These are phyloP conservation scores for Athrips mouffetella DNA, from an alignment of 2,888 invertebrate species.

Conservation along the genomic window DNA sequence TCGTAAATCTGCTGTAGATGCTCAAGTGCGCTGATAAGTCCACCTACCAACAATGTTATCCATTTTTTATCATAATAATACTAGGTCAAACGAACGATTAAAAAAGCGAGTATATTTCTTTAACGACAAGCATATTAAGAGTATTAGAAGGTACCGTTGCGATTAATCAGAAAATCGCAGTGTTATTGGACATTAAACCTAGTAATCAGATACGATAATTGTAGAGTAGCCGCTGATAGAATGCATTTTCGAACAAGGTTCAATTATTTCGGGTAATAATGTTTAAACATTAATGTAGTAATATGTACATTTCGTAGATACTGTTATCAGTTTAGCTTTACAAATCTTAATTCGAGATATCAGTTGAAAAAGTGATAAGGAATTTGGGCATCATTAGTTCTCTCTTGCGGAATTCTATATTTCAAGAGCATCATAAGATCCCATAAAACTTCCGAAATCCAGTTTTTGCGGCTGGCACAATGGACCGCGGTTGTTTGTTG, in stretches of 20 bases:
- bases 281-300: background rate
- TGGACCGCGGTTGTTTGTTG: no score
- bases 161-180: background rate
- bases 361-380: constrained; percentile 5
- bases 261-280: background rate
- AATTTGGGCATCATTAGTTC: constrained; percentile 3
- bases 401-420: background rate
- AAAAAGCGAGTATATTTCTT: background rate
- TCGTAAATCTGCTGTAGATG: constrained; percentile 1
- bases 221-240: background rate
- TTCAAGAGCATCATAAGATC: background rate
- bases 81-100: background rate
- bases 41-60: background rate
- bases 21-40: background rate
- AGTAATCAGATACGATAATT: background rate
- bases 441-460: background rate
- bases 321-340: background rate
- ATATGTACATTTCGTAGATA: background rate
- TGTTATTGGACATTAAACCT: background rate
- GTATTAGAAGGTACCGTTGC: background rate
- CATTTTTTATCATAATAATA: background rate
- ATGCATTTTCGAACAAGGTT: background rate
- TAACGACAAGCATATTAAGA: background rate
- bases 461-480: no score
- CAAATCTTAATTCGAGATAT: constrained; percentile 3